phyloP scores from a whole-genome alignment of 2,888 invertebrate genomes.

The Scaptomyza reducta region DNA sequence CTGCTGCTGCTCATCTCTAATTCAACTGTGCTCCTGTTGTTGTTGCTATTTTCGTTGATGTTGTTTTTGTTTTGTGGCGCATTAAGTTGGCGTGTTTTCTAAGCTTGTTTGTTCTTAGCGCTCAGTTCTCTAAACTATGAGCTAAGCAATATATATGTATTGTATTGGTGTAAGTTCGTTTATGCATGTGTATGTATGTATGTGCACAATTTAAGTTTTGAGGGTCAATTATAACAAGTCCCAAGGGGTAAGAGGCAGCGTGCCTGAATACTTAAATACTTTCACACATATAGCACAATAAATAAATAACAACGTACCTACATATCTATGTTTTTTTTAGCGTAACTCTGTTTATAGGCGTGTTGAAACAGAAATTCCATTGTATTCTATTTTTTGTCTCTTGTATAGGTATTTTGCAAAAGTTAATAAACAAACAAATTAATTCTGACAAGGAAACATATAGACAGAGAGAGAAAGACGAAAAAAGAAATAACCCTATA shows the following conservation, averaged over 20 bases:
- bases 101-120: constrained; percentile 32
- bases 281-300: neutral
- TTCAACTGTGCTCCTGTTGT: constrained; percentile 13
- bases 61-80: constrained; percentile 23
- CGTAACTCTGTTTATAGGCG: constrained; percentile 42
- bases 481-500: constrained; percentile 37
- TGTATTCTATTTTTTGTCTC: constrained; percentile 16
- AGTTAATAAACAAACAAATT: constrained; percentile 40
- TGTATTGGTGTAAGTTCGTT: neutral
- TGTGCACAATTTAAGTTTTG: constrained; percentile 44
- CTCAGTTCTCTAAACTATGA: constrained; percentile 40
- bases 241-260: constrained; percentile 46
- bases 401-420: constrained; percentile 35
- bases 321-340: constrained; percentile 5
- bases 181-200: constrained; percentile 3
- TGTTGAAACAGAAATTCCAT: constrained; percentile 39
- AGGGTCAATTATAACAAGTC: constrained; percentile 73
- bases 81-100: constrained; percentile 44
- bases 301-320: too few relatives aligned
- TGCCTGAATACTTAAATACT: constrained; percentile 37
- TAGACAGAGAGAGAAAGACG: constrained; percentile 4
- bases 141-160: constrained; percentile 38
- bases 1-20: constrained; percentile 36
- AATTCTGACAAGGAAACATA: constrained; percentile 8
- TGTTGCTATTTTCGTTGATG: constrained; percentile 12